Conservation (phyloP, 2,797 vertebrate genomes). For the Galagoides demidoff region DNA sequence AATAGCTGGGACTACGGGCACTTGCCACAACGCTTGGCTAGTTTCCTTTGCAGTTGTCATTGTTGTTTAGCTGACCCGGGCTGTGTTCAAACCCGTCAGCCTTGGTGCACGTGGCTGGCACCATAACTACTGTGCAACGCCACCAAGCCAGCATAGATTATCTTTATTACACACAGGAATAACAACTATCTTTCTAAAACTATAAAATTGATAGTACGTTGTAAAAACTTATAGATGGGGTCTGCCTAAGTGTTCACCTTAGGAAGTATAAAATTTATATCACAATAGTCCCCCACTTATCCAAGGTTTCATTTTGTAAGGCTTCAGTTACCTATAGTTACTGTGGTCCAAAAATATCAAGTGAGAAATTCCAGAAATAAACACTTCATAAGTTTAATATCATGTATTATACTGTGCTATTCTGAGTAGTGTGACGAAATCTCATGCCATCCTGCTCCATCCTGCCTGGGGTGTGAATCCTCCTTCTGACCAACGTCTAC, state of each 20-base stretch:
- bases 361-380: not conserved
- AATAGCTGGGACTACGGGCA: too few relatives aligned
- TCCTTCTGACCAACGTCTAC: not conserved
- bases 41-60: too few relatives aligned
- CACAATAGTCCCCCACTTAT: not conserved
- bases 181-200: not conserved
- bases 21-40: too few relatives aligned
- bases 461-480: not conserved
- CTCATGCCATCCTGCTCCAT: not conserved
- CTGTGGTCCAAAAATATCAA: not conserved
- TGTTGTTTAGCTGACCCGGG: too few relatives aligned
- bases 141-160: not conserved
- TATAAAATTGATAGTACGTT: not conserved
- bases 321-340: not conserved
- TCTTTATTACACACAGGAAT: not conserved
- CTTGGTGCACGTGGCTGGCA: too few relatives aligned
- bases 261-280: not conserved
- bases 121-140: too few relatives aligned
- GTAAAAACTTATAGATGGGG: not conserved
- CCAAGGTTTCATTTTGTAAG: not conserved
- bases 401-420: too few relatives aligned
- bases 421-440: not conserved
- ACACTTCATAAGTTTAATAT: not conserved
- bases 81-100: too few relatives aligned
- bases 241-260: not conserved